Conservation (phyloP, 2,888 invertebrate species). For the Blastobasis lacticolella region DNA sequence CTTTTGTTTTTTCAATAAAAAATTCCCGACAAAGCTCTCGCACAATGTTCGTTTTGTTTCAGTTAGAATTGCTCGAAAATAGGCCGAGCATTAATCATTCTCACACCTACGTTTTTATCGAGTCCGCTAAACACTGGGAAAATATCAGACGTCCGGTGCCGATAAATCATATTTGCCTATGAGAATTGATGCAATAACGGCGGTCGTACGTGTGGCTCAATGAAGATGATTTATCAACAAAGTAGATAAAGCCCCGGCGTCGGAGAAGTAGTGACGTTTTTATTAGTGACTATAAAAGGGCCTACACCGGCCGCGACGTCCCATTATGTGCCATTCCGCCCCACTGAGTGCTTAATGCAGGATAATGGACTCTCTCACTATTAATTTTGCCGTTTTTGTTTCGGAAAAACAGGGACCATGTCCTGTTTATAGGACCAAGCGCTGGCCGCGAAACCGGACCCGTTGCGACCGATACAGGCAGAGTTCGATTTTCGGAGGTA, state of each 20-base stretch:
- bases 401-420: slow-evolving; percentile 39
- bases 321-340: slow-evolving; percentile 53
- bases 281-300: slow-evolving; percentile 49
- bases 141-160: too few species aligned
- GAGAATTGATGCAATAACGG: too few species aligned
- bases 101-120: too few species aligned
- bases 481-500: too few species aligned
- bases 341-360: slow-evolving; percentile 63
- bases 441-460: not conserved
- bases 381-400: slow-evolving; percentile 57
- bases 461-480: too few species aligned
- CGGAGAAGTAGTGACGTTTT: slow-evolving; percentile 34
- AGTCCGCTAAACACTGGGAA: too few species aligned
- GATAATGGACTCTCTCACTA: slow-evolving; percentile 63
- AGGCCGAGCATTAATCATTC: too few species aligned
- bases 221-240: slow-evolving; percentile 15
- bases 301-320: slow-evolving; percentile 34
- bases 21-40: not conserved
- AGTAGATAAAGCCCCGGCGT: slow-evolving; percentile 23
- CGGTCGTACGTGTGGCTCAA: not conserved
- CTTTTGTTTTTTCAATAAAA: too few species aligned
- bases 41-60: too few species aligned
- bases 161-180: too few species aligned
- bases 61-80: too few species aligned
- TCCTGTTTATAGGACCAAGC: slow-evolving; percentile 16